Evolutionary conservation across 2,113 vertebrate species (phyloP).

Genomic region (Neoarius graeffei): DNA sequence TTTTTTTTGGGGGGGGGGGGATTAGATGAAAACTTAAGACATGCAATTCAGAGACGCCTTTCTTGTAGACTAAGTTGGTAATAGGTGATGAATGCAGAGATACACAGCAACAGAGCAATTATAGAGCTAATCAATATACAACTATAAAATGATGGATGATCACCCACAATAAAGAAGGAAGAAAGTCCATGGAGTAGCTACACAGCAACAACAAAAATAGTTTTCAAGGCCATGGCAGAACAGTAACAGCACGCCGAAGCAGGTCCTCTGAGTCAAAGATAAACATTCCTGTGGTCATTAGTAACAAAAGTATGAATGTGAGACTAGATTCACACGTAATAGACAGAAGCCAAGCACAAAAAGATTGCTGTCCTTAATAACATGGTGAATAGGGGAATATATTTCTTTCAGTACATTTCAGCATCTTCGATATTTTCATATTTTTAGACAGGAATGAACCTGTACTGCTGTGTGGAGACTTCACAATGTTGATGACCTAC

Average conservation of each 20-base stretch:
- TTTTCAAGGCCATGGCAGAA: not conserved
- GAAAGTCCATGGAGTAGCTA: not conserved
- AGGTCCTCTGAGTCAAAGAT: not conserved
- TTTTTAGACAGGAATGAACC: conserved; percentile 32
- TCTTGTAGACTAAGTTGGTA: not conserved
- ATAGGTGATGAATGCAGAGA: not conserved
- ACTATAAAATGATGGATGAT: not conserved
- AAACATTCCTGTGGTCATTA: not conserved
- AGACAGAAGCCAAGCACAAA: not conserved
- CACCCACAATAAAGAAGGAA: not conserved
- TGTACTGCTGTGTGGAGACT: conserved; percentile 37
- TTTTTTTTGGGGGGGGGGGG: not conserved
- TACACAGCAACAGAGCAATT: not conserved
- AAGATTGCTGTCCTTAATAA: not conserved
- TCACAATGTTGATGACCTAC: conserved; percentile 54
- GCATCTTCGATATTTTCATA: conserved; percentile 13
- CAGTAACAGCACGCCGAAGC: not conserved
- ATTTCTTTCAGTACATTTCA: not conserved
- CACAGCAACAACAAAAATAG: not conserved
- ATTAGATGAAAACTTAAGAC: not conserved
- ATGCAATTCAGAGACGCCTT: not conserved
- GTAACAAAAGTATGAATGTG: not conserved
- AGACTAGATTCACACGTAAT: not conserved
- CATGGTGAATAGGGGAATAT: too few species aligned
- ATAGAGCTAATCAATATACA: not conserved